Evolutionary conservation across 2,113 vertebrate species (phyloP).

Genomic region (Theristicus caerulescens): DNA sequence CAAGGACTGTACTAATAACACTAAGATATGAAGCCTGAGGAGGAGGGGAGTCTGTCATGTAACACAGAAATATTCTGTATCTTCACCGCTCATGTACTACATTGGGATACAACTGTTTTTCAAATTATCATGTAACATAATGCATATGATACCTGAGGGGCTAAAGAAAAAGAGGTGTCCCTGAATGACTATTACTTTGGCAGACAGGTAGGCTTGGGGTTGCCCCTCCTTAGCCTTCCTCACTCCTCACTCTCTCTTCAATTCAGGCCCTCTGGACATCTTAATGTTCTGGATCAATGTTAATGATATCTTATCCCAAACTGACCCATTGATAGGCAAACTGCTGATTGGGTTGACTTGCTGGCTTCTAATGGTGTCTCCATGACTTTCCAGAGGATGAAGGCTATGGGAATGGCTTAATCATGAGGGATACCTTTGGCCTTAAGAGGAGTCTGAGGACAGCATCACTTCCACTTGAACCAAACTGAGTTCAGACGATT

Average conservation of each 20-base stretch:
- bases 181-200: not conserved
- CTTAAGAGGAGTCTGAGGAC: not conserved
- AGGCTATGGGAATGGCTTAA: not conserved
- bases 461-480: not conserved
- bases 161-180: not conserved
- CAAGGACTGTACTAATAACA: not conserved
- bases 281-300: not conserved
- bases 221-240: not conserved
- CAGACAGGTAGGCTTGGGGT: not conserved
- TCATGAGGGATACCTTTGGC: not conserved
- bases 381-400: not conserved
- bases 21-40: not conserved
- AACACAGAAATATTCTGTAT: not conserved
- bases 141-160: accelerated
- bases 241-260: not conserved
- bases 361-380: not conserved
- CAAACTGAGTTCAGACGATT: not conserved
- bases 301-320: not conserved
- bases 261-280: not conserved
- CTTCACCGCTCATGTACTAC: not conserved
- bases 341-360: not conserved
- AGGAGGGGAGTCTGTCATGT: not conserved
- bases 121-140: not conserved
- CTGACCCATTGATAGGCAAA: not conserved
- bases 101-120: not conserved